These are phyloP conservation scores for Phaethornis superciliosus DNA, from an alignment of 2,113 vertebrate genomes.

Conservation along the genomic window DNA sequence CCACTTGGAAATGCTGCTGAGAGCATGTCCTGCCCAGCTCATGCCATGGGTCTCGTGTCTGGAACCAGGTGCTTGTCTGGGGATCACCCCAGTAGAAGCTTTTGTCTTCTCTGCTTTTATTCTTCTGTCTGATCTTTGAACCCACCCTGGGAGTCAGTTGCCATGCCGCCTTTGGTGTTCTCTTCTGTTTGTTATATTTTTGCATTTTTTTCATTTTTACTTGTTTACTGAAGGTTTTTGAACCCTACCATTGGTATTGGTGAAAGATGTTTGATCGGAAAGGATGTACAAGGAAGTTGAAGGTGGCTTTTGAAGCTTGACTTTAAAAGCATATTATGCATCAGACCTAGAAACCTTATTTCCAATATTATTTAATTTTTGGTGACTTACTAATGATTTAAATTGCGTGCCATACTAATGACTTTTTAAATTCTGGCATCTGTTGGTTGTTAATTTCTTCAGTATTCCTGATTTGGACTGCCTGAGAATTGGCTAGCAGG, in stretches of 20 bases:
- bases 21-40: not conserved
- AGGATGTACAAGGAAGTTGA: not conserved
- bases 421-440: not conserved
- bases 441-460: not conserved
- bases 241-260: no score
- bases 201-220: not conserved
- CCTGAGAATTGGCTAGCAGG: not conserved
- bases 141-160: not conserved
- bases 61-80: rapidly evolving
- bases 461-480: not conserved
- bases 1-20: not conserved
- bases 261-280: not conserved
- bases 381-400: not conserved
- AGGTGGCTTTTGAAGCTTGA: not conserved
- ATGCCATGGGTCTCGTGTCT: rapidly evolving
- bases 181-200: not conserved
- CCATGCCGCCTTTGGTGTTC: not conserved
- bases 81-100: no score
- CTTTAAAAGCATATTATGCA: not conserved
- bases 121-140: not conserved
- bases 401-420: not conserved
- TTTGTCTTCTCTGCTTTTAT: no score
- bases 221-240: not conserved
- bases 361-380: not conserved
- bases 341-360: not conserved